These are phyloP conservation scores for Cromileptes altivelis DNA, from an alignment of 2,113 vertebrate genomes.

Conservation along the genomic window DNA sequence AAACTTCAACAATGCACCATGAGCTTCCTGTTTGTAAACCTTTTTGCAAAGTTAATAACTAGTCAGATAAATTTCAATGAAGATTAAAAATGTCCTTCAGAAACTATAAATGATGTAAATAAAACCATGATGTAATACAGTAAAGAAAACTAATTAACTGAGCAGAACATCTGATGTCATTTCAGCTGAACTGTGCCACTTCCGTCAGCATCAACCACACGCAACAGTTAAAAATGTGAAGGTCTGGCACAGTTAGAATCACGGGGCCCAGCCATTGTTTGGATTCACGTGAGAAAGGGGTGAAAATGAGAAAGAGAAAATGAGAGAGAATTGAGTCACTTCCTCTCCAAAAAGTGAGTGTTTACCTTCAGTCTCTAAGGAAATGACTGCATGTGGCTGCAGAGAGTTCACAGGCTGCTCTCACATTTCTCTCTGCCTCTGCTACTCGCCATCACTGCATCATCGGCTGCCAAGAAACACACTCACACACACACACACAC, in stretches of 20 bases:
- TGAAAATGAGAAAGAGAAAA: conserved; percentile 26
- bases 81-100: background rate
- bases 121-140: background rate
- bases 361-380: conserved; percentile 84
- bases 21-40: no score
- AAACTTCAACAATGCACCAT: no score
- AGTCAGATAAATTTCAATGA: background rate
- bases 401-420: conserved; percentile 75
- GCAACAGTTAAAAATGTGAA: background rate
- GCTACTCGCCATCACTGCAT: conserved; percentile 52
- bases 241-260: background rate
- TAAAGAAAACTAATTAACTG: no score
- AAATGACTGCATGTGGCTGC: conserved; percentile 80
- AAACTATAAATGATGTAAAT: background rate
- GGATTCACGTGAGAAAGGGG: conserved; percentile 34
- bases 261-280: background rate
- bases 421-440: conserved; percentile 68
- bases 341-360: conserved; percentile 79
- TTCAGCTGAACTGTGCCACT: conserved; percentile 3
- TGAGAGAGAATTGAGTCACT: conserved; percentile 75
- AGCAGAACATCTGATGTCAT: background rate
- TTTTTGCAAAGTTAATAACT: no score
- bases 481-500: conserved; percentile 3
- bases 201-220: background rate
- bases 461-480: conserved; percentile 64